Conservation (phyloP, 2,113 vertebrate species). For the Seriola rivoliana region DNA sequence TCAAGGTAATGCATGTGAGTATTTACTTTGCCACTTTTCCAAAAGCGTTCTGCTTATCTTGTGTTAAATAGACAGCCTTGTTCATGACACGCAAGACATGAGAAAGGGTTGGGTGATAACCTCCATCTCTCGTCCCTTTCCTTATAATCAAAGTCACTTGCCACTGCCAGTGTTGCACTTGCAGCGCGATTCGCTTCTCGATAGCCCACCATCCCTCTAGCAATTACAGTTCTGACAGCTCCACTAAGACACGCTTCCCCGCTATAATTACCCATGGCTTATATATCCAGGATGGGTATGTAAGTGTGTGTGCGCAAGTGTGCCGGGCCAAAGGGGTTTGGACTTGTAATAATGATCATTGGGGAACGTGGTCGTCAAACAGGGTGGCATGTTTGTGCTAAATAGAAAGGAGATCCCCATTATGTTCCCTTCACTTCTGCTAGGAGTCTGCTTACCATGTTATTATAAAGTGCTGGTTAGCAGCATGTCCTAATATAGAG, state of each 20-base stretch:
- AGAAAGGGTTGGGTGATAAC: conserved; percentile 73
- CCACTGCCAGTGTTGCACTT: conserved; percentile 69
- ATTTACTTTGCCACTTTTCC: conserved; percentile 65
- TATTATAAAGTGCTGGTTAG: conserved; percentile 48
- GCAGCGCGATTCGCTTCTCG: conserved; percentile 78
- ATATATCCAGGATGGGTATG: conserved; percentile 79
- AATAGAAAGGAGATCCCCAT: conserved; percentile 71
- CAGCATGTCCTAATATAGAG: conserved; percentile 30
- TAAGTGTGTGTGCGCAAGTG: conserved; percentile 59
- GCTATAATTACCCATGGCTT: conserved; percentile 84
- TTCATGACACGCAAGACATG: conserved; percentile 74
- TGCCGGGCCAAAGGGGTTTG: conserved; percentile 56
- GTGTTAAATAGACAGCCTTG: conserved; percentile 74
- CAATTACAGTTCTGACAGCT: conserved; percentile 86
- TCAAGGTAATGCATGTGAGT: conserved; percentile 35
- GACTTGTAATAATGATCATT: conserved; percentile 79
- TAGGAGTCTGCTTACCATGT: conserved; percentile 32
- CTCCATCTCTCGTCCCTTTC: conserved; percentile 72
- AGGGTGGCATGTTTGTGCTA: conserved; percentile 76
- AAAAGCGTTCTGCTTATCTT: conserved; percentile 68
- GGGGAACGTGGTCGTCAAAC: conserved; percentile 73
- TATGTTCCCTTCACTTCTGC: conserved; percentile 56
- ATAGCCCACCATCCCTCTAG: conserved; percentile 83
- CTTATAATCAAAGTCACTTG: conserved; percentile 84
- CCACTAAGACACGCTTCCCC: conserved; percentile 78